Evolutionary conservation across 1,140 invertebrate genomes (phyloP), one percentile per base, ranked within the genome.

Genomic region (Drosophila dunni): DNA sequence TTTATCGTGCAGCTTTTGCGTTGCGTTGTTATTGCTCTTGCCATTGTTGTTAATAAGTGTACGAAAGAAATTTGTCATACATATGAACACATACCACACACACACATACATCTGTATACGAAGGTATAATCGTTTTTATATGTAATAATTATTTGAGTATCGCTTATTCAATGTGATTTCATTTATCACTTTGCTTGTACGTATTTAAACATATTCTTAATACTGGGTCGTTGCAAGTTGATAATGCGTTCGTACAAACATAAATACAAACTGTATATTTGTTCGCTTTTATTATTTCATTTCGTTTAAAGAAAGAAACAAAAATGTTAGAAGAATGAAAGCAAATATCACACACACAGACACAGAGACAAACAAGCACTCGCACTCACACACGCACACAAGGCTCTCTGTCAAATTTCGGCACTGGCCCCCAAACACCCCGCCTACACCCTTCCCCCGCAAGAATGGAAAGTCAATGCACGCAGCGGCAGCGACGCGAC

Each of bases 401-500:
- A 58, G 44, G 17, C 29, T 20, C 63, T 65, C 53, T 20, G 40
- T 46, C 46, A 45, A 53, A 15, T 61, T 50, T 51, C 33, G 24
- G 34, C 34, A 40, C 15, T 45, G 10, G 8, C 57, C 8, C 48
- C 7, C 53, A 29, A 29, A 29, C 24, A 29, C 24, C 1, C 24
- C 24, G 24, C 24, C 24, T 29, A 4, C 24, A 29, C 20, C 56
- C 34, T 10, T 17, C 36, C 17, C 51, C 44, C 65, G 58, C 57
- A 80, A 81, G 75, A 88, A 86, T 88, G 83, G 82, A 86, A 86
- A 88, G 82, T 86, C 82, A 86, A 86, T 88, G 82, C 83, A 86
- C 82, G 80, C 80, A 64, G 81, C 72, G 54, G 46, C 81, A 69
- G 64, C 76, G 66, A 74, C 62, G 70, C 65, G 13, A 45, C 51